Evolutionary conservation across 2,113 vertebrate genomes (phyloP).

Genomic region (Notarius lentiginosus): DNA sequence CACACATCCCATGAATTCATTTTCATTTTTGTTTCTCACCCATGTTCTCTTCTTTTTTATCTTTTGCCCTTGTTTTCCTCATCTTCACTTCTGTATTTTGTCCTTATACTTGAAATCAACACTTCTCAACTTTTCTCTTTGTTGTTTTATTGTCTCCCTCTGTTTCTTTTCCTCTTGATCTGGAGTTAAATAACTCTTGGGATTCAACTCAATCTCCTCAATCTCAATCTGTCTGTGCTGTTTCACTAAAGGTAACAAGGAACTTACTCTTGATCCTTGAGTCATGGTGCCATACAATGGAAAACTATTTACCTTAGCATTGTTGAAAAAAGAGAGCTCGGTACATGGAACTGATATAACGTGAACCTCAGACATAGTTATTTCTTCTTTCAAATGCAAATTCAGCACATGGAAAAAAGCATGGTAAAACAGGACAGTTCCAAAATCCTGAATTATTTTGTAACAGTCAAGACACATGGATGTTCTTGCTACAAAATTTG

Average conservation of each 20-base stretch:
- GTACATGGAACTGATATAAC: no score
- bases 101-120: conserved; percentile 35
- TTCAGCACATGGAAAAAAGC: no score
- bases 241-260: background rate
- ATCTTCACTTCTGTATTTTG: background rate
- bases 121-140: conserved; percentile 50
- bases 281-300: background rate
- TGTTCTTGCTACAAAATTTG: no score
- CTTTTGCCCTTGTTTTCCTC: background rate
- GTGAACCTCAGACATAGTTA: no score
- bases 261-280: background rate
- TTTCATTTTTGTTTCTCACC: background rate
- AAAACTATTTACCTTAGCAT: no score
- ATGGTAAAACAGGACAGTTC: no score
- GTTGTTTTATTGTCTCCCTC: background rate
- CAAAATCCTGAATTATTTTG: no score
- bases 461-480: no score
- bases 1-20: background rate
- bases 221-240: background rate
- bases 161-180: background rate
- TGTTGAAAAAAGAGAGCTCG: no score
- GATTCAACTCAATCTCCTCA: background rate
- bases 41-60: background rate
- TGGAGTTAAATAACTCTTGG: background rate
- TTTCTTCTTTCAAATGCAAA: no score